A percentile compares a stretch with the other conserved stretches of the same genome.
phyloP scores from a whole-genome alignment of 2,888 invertebrate genomes.

The Epistrophella euchroma region DNA sequence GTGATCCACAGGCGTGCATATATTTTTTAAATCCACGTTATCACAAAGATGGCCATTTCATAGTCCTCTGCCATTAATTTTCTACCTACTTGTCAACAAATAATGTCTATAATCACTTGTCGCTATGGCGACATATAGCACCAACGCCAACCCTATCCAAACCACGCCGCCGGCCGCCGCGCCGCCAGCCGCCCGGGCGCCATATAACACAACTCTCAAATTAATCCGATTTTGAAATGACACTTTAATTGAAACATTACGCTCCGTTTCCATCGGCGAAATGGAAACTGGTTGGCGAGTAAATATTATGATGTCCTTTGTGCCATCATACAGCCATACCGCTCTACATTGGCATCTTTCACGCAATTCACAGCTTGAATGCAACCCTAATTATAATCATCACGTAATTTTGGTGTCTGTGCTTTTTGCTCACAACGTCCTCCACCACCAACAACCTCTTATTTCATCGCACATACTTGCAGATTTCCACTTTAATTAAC shows the following conservation, averaged over 20 bases:
- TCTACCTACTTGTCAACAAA: background rate
- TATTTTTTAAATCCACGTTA: too few relatives aligned
- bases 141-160: background rate
- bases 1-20: too few relatives aligned
- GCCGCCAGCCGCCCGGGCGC: too few relatives aligned
- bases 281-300: slow-evolving; percentile 36
- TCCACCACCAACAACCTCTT: background rate
- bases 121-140: background rate
- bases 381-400: slow-evolving; percentile 72
- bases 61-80: background rate
- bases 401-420: slow-evolving; percentile 61
- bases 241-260: slow-evolving; percentile 70
- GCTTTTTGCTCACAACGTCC: slow-evolving; percentile 15
- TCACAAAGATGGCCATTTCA: background rate
- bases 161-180: background rate
- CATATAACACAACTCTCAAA: slow-evolving; percentile 6
- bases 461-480: slow-evolving; percentile 4
- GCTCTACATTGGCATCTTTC: slow-evolving; percentile 1
- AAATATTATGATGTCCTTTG: slow-evolving; percentile 65
- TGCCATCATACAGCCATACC: slow-evolving; percentile 7
- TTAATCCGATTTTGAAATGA: slow-evolving; percentile 69
- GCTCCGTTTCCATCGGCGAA: slow-evolving; percentile 51
- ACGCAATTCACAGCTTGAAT: slow-evolving; percentile 46
- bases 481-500: slow-evolving; percentile 65
- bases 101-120: slow-evolving; percentile 29